Base-by-base conservation (phyloP, 35 echinoderm and acorn worm genomes). In the Amphiura filiformis region DNA sequence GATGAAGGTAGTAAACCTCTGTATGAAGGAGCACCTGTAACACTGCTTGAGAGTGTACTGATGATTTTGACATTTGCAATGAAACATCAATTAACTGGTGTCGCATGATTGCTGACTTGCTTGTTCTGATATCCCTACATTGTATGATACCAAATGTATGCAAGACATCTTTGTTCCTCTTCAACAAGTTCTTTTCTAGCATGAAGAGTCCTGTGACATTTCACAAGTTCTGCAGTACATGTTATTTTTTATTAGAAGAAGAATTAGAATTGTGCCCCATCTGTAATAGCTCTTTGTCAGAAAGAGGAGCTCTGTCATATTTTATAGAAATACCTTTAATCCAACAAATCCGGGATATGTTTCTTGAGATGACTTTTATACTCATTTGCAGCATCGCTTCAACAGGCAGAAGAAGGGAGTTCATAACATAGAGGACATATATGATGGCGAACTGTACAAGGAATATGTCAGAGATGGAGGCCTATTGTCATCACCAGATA, bases 391-490 rank as follows among this genome's bases (percentile, higher is more conserved):
- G 65, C 44, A 94, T 61, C 80, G 88, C 76, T 94, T 91, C 76
- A 56, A 81, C 12, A 42, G 93, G 38, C 78, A 65, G 22, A 94
- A 94, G 56, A 38, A 75, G 75, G 35, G 34, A 11, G 31, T 31
- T 32, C 57, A 42, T 40, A 94, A 94, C 36, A 90, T 90, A 39
- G 92, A 93, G 39, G 93, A 94, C 65, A 94, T 94, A 42, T 94
- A 87, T 91, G 93, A 94, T 94, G 93, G 88, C 9, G 7, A 76
- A 0, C 26, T 85, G 36, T 93, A 93, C 38, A 26, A 81, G 35
- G 34, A 70, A 57, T 34, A 76, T 34, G 76, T 35, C 32, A 20
- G 2, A 37, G 32, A 18, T 44, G 42, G 61, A 26, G 36, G 56
- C 0, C 86, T 94, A 57, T 75, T 94, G 13, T 0, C 31, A 31